Evolutionary conservation across 2,888 invertebrate species (phyloP).

Genomic region (Drosophila anomalata): DNA sequence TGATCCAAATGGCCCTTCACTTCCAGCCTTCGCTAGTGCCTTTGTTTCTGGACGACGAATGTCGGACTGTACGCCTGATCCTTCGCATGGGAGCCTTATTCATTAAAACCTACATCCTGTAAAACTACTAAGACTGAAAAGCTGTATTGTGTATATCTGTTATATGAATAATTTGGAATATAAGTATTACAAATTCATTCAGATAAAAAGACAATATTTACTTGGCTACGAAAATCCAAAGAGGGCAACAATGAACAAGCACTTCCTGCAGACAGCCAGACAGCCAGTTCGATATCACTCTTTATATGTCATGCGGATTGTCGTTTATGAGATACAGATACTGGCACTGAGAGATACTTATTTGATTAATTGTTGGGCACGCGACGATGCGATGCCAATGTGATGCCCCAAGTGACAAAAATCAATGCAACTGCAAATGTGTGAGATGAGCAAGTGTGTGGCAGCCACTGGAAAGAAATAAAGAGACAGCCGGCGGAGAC

Average conservation of each 20-base stretch:
- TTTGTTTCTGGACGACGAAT: neutral
- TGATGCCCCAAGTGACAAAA: conserved; percentile 68
- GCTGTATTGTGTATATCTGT: neutral
- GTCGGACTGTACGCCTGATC: neutral
- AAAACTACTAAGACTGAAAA: neutral
- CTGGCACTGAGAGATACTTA: conserved; percentile 17
- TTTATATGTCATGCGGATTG: conserved; percentile 44
- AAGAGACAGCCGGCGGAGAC: conserved; percentile 9
- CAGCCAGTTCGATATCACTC: conserved; percentile 32
- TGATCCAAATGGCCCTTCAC: neutral
- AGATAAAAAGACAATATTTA: neutral
- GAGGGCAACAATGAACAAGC: conserved; percentile 21
- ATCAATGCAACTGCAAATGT: conserved; percentile 74
- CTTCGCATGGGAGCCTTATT: neutral
- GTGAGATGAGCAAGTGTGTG: conserved; percentile 57
- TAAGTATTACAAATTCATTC: neutral
- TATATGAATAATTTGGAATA: too few species aligned
- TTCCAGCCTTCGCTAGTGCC: neutral
- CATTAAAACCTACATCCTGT: neutral
- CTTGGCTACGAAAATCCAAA: neutral
- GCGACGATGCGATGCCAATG: conserved; percentile 72
- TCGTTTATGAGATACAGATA: conserved; percentile 42
- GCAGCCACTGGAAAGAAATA: conserved; percentile 10
- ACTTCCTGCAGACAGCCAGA: conserved; percentile 24
- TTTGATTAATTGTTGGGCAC: conserved; percentile 70